Evolutionary conservation across 2,797 vertebrate species (phyloP).

Genomic region (Melanotaenia trifasciata): DNA sequence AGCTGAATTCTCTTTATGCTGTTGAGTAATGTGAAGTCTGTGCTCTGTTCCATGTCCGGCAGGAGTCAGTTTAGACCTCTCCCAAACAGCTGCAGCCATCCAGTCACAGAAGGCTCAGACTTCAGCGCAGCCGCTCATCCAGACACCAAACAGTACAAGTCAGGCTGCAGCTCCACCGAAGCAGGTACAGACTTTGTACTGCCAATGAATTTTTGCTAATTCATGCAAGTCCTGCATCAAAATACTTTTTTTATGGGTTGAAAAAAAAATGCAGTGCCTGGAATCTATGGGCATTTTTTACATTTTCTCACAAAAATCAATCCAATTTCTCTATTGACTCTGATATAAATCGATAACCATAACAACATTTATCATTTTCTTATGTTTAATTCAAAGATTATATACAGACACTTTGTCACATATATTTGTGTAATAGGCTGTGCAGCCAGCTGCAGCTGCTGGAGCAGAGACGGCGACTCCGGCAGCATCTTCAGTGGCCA

Average conservation of each 20-base stretch:
- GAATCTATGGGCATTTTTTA: not conserved
- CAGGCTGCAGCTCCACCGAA: constrained; percentile 71
- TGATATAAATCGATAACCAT: not conserved
- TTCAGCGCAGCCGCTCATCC: constrained; percentile 74
- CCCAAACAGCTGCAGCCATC: constrained; percentile 86
- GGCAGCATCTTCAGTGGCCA: constrained; percentile 56
- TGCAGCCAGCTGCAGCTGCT: constrained; percentile 78
- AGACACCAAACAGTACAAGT: constrained; percentile 77
- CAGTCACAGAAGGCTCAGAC: constrained; percentile 85
- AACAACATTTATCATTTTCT: not conserved
- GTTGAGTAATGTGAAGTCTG: constrained; percentile 29
- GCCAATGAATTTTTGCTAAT: not conserved
- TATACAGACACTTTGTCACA: constrained; percentile 16
- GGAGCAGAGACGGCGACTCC: constrained; percentile 68
- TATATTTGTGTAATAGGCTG: constrained; percentile 55
- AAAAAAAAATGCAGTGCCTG: not conserved
- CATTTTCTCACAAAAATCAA: not conserved
- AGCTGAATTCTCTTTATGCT: not conserved
- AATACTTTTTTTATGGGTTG: not conserved
- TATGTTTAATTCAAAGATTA: not conserved
- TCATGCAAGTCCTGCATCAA: not conserved
- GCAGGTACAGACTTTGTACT: constrained; percentile 62
- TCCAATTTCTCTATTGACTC: not conserved
- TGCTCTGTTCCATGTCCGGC: constrained; percentile 38
- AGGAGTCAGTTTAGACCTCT: constrained; percentile 85